Conservation (phyloP, 2,797 vertebrate genomes). For the Margarornis squamiger region DNA sequence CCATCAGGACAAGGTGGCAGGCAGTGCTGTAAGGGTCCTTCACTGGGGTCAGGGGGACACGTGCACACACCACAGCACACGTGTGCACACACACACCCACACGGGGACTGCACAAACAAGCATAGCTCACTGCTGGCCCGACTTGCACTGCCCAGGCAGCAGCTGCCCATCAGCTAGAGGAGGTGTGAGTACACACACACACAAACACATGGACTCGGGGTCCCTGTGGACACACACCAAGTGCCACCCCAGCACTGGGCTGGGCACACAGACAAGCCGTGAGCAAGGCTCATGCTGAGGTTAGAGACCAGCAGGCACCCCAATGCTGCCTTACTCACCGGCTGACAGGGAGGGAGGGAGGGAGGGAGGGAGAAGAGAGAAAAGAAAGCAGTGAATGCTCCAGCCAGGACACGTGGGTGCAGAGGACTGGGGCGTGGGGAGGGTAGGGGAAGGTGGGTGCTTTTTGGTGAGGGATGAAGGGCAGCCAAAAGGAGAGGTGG, state of each 20-base stretch:
- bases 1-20: fast-evolving
- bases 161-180: background rate
- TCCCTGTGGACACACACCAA: background rate
- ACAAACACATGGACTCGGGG: background rate
- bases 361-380: conserved; percentile 6
- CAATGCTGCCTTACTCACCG: conserved; percentile 80
- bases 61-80: conserved; percentile 47
- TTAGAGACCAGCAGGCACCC: conserved; percentile 21
- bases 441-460: background rate
- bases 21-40: background rate
- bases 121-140: background rate
- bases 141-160: background rate
- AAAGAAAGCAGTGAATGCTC: background rate
- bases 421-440: background rate
- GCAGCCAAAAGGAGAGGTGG: background rate
- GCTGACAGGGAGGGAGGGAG: conserved; percentile 66
- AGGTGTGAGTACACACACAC: background rate
- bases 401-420: fast-evolving
- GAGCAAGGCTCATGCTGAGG: conserved; percentile 24
- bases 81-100: background rate
- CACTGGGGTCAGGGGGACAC: background rate
- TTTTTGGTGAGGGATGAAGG: background rate
- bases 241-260: conserved; percentile 2
- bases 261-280: conserved; percentile 18
- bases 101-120: background rate